These are phyloP conservation scores for Psittacus erithacus DNA, from an alignment of 2,113 vertebrate genomes.

Conservation along the genomic window DNA sequence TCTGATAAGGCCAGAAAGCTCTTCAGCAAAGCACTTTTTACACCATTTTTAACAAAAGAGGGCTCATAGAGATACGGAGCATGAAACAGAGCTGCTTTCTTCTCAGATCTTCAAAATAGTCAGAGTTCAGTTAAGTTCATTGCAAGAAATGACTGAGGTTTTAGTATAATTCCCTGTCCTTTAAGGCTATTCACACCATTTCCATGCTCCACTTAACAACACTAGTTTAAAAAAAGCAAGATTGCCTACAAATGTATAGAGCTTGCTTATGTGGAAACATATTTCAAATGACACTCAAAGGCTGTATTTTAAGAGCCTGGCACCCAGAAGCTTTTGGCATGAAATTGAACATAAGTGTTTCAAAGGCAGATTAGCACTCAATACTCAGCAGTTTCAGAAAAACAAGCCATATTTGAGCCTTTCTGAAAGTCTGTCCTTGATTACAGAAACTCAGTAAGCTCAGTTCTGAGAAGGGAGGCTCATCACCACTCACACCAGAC, in stretches of 20 bases:
- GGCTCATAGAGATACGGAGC: neutral
- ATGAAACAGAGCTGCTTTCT: neutral
- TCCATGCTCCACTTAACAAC: neutral
- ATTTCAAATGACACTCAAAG: neutral
- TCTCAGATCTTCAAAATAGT: neutral
- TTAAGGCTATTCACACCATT: neutral
- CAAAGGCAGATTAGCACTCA: neutral
- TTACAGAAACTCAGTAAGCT: neutral
- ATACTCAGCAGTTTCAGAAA: neutral
- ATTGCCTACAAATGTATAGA: neutral
- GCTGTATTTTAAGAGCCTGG: neutral
- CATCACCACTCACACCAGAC: neutral
- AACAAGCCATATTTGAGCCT: neutral
- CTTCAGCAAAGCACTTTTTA: neutral
- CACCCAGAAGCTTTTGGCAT: neutral
- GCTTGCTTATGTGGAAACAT: neutral
- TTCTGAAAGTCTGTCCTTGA: conserved; percentile 23
- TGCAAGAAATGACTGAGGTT: neutral
- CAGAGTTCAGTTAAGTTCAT: neutral
- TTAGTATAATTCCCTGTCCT: neutral
- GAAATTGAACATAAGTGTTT: neutral
- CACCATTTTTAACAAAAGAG: neutral
- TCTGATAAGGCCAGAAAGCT: neutral
- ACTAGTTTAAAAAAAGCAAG: neutral
- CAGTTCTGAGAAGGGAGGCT: neutral